phyloP scores from a whole-genome alignment of 2,113 vertebrate species.

The Mesembrinibis cayennensis region DNA sequence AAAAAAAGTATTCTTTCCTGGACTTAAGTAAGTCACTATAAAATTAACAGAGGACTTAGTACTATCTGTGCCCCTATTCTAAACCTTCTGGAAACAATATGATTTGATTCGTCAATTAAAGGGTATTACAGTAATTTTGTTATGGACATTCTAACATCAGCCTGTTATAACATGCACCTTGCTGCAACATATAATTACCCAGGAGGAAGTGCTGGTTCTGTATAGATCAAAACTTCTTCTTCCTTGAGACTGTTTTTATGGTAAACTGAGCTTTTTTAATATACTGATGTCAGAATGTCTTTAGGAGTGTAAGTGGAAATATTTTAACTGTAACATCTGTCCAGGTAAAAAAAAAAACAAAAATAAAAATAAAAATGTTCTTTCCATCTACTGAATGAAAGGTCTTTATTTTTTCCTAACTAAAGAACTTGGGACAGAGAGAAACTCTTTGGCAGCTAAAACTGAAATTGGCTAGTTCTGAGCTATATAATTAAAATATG shows the following conservation, averaged over 20 bases:
- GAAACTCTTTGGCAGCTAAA: not conserved
- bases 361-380: not conserved
- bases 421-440: not conserved
- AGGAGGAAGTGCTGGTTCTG: not conserved
- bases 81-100: not conserved
- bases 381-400: not conserved
- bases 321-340: not conserved
- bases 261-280: not conserved
- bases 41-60: not conserved
- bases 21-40: too few species aligned
- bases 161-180: not conserved
- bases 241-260: not conserved
- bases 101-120: not conserved
- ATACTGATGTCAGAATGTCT: not conserved
- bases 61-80: not conserved
- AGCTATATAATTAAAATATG: not conserved
- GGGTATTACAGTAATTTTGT: not conserved
- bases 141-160: not conserved
- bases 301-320: not conserved
- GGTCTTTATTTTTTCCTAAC: not conserved
- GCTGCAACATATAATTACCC: not conserved
- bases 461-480: not conserved
- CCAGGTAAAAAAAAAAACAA: not conserved
- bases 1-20: not conserved
- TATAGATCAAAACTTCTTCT: rapidly evolving